Percentiles rank a stretch among this genome's conserved stretches.
Evolutionary conservation across 2,888 invertebrate species (phyloP).

Genomic region (Phaonia tiefii): DNA sequence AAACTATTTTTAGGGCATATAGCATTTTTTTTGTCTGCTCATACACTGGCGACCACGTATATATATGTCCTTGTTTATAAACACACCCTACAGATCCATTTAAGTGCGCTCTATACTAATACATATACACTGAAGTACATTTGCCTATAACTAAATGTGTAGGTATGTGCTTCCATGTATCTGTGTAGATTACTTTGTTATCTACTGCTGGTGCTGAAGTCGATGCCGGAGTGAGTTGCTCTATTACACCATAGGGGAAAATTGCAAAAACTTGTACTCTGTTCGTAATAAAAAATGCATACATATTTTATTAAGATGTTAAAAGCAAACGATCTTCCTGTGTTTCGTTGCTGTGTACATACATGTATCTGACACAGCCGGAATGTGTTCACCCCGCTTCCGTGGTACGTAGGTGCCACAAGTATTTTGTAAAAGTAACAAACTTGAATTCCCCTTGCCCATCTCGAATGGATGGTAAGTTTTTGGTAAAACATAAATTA

Average conservation of each 20-base stretch:
- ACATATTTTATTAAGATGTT: slow-evolving; percentile 25
- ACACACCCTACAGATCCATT: slow-evolving; percentile 8
- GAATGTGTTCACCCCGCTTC: too few species aligned
- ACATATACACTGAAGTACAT: not conserved
- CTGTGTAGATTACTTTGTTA: not conserved
- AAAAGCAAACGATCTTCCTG: not conserved
- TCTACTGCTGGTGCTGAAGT: not conserved
- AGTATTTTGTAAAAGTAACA: too few species aligned
- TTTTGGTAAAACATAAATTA: not conserved
- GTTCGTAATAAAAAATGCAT: slow-evolving; percentile 20
- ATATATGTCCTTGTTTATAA: not conserved
- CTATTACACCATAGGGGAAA: slow-evolving; percentile 34
- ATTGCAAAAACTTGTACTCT: slow-evolving; percentile 15
- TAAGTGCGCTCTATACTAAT: not conserved
- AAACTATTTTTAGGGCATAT: slow-evolving; percentile 32
- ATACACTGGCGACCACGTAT: too few species aligned
- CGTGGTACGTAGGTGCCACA: too few species aligned
- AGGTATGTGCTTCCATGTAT: not conserved
- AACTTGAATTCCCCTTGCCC: too few species aligned
- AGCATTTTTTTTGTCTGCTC: not conserved
- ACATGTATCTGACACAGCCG: not conserved
- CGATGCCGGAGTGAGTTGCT: not conserved
- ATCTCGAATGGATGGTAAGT: too few species aligned
- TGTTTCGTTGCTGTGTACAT: not conserved
- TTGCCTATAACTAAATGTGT: not conserved